Evolutionary conservation across 2,113 vertebrate genomes (phyloP).

Genomic region (Elgaria multicarinata): DNA sequence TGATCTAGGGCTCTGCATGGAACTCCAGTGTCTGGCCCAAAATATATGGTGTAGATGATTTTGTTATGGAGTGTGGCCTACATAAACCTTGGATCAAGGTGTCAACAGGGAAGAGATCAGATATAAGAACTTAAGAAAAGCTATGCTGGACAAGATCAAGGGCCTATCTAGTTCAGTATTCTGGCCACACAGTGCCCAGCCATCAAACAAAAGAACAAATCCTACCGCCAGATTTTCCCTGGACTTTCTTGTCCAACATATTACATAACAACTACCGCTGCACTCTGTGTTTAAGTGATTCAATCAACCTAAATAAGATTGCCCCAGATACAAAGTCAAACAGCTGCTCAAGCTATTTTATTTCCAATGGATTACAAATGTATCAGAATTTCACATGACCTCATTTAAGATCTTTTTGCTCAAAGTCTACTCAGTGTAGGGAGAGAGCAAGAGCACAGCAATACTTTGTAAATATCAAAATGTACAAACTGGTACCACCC

Average conservation of each 20-base stretch:
- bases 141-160: not conserved
- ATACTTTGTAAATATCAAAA: no score
- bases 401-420: no score
- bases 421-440: no score
- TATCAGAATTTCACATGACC: no score
- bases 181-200: no score
- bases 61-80: not conserved
- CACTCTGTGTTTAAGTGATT: not conserved
- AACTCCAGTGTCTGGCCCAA: not conserved
- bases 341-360: no score
- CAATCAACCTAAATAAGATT: not conserved
- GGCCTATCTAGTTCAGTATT: no score
- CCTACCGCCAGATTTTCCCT: not conserved
- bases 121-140: not conserved
- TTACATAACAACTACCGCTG: not conserved
- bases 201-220: not conserved
- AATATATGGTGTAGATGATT: not conserved
- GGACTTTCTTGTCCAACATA: not conserved
- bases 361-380: no score
- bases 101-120: not conserved
- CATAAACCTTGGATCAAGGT: not conserved
- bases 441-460: no score
- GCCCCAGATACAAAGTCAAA: not conserved
- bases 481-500: no score
- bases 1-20: not conserved